Conservation (phyloP, 2,888 invertebrate genomes). For the Fissipunctia ypsillon region DNA sequence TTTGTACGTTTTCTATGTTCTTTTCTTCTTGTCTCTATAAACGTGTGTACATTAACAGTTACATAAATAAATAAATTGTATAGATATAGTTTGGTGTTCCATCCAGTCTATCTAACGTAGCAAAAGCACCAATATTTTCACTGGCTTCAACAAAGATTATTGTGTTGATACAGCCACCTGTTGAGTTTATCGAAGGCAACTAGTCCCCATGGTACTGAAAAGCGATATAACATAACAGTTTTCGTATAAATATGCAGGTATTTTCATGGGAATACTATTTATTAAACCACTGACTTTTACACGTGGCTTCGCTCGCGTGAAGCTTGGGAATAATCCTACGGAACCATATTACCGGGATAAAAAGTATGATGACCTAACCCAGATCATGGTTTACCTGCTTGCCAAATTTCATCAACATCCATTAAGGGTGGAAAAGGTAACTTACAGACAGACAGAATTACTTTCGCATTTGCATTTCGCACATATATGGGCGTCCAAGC, state of each 20-base stretch:
- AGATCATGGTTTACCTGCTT: neutral
- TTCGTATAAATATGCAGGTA: neutral
- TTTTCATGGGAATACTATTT: slow-evolving; percentile 3
- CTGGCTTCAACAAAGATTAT: neutral
- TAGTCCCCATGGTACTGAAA: slow-evolving; percentile 7
- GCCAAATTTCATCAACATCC: neutral
- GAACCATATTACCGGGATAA: neutral
- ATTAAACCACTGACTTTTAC: neutral
- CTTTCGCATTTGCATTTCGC: too few relatives aligned
- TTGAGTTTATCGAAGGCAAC: slow-evolving; percentile 29
- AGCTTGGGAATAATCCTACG: neutral
- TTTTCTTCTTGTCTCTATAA: too few relatives aligned
- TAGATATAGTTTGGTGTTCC: neutral
- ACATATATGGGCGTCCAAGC: too few relatives aligned
- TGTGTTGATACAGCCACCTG: slow-evolving; percentile 38
- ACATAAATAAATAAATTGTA: neutral
- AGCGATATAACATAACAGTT: slow-evolving; percentile 3
- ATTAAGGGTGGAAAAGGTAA: too few relatives aligned
- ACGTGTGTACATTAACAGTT: too few relatives aligned
- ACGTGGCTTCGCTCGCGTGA: neutral
- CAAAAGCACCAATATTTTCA: neutral
- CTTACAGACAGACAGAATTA: too few relatives aligned
- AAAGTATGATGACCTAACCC: neutral
- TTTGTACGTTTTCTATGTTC: too few relatives aligned
- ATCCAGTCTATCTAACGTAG: neutral